A percentile compares a stretch with the other conserved stretches of the same genome.
Evolutionary conservation across 1,140 invertebrate species (phyloP).

Genomic region (Leguminivora glycinivorella): DNA sequence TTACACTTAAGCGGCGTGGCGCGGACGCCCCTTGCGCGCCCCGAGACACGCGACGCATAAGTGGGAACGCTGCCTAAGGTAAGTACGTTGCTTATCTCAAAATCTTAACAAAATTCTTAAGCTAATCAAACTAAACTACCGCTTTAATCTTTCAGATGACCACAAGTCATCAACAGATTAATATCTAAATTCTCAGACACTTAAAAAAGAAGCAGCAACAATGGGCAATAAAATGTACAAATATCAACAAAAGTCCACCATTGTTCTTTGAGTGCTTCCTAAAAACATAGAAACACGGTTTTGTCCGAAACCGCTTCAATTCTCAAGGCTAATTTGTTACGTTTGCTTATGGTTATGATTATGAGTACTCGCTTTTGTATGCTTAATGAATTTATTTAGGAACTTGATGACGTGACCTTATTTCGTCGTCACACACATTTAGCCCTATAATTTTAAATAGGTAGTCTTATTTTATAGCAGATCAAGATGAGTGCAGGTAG

Average conservation of each 20-base stretch:
- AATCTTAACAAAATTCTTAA: not conserved
- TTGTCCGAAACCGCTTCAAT: slow-evolving; percentile 26
- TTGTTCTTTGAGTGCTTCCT: slow-evolving; percentile 32
- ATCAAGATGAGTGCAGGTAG: slow-evolving; percentile 11
- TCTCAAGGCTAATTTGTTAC: slow-evolving; percentile 35
- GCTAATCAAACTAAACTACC: not conserved
- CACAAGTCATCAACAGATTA: slow-evolving; percentile 11
- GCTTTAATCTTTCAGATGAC: not conserved
- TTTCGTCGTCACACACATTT: not conserved
- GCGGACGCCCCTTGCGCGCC: too few species aligned
- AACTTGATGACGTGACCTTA: not conserved
- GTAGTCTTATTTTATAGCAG: not conserved
- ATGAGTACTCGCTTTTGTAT: slow-evolving; percentile 8
- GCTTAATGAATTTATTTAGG: slow-evolving; percentile 24
- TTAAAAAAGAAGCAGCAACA: slow-evolving; percentile 34
- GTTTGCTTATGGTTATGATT: not conserved
- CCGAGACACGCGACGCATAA: too few species aligned
- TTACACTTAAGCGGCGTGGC: too few species aligned
- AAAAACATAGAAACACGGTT: slow-evolving; percentile 35
- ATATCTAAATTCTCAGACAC: slow-evolving; percentile 29
- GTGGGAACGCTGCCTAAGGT: too few species aligned
- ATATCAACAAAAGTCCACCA: slow-evolving; percentile 35
- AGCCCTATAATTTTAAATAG: not conserved
- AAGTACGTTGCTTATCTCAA: too few species aligned
- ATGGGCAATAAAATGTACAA: slow-evolving; percentile 34